A percentile compares a stretch with the other conserved stretches of the same genome.
Conservation (phyloP, 2,888 invertebrate genomes). For the Agrochola macilenta region DNA sequence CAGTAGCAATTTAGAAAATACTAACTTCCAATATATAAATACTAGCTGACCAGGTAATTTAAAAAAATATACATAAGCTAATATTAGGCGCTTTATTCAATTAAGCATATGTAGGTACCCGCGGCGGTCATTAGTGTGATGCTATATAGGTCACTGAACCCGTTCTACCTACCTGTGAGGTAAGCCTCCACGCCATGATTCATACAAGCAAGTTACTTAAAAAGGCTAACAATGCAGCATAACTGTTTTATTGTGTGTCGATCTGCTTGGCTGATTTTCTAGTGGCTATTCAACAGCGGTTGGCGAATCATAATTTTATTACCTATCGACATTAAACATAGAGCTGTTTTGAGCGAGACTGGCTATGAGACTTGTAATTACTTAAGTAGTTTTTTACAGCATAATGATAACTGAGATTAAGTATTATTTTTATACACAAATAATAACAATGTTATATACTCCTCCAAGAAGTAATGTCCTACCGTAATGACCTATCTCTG, state of each 20-base stretch:
- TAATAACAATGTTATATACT: background rate
- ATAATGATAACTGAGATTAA: background rate
- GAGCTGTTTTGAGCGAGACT: background rate
- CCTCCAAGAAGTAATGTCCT: background rate
- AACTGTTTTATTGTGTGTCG: conserved; percentile 65
- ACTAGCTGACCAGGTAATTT: conserved; percentile 19
- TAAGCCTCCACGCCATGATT: conserved; percentile 61
- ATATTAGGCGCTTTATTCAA: conserved; percentile 61
- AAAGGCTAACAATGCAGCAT: conserved; percentile 64
- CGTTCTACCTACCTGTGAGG: conserved; percentile 57
- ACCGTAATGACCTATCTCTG: too few species aligned
- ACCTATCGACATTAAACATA: background rate
- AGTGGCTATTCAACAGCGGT: conserved; percentile 32
- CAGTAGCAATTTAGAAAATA: conserved; percentile 1
- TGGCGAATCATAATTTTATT: conserved; percentile 22
- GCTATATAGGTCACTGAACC: conserved; percentile 67
- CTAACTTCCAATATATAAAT: background rate
- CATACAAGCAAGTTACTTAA: conserved; percentile 60
- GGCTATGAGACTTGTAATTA: too few species aligned
- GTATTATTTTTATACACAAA: background rate
- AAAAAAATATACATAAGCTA: conserved; percentile 42
- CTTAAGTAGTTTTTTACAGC: background rate
- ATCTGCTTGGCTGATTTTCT: conserved; percentile 59
- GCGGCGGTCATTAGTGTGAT: conserved; percentile 56
- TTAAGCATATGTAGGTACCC: conserved; percentile 55